Conservation (phyloP, 2,113 vertebrate species). For the Tragelaphus strepsiceros region DNA sequence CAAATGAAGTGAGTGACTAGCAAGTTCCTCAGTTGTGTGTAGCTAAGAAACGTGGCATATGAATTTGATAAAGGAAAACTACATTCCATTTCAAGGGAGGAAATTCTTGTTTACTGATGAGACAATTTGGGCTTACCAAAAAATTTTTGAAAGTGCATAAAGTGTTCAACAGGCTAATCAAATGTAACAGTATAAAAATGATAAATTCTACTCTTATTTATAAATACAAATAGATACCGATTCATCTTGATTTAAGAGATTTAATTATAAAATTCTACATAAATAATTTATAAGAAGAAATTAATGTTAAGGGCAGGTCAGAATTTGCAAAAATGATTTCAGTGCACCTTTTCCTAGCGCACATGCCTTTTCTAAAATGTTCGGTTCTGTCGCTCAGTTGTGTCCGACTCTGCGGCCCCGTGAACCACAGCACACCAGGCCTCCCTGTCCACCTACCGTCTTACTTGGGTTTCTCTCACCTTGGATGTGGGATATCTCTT, state of each 20-base stretch:
- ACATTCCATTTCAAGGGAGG: neutral
- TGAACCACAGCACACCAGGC: too few relatives aligned
- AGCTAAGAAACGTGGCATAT: neutral
- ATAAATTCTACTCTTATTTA: neutral
- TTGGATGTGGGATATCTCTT: neutral
- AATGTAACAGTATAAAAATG: neutral
- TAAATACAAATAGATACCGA: neutral
- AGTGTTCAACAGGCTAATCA: neutral
- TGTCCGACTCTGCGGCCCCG: neutral
- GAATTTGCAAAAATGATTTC: neutral
- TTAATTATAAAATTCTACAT: neutral
- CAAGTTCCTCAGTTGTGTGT: neutral
- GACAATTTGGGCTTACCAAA: neutral
- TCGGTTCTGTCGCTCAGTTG: neutral
- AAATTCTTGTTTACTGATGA: neutral
- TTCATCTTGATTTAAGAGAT: slow-evolving; percentile 17
- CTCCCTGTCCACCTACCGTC: neutral
- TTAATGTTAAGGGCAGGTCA: neutral
- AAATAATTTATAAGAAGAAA: slow-evolving; percentile 29
- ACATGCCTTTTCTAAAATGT: neutral
- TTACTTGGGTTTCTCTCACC: neutral
- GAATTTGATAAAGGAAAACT: neutral
- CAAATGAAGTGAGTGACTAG: neutral
- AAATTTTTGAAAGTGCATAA: neutral
- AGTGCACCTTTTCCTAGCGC: neutral